Conservation (phyloP, 2,797 vertebrate species). For the Enteromius radiatus region DNA sequence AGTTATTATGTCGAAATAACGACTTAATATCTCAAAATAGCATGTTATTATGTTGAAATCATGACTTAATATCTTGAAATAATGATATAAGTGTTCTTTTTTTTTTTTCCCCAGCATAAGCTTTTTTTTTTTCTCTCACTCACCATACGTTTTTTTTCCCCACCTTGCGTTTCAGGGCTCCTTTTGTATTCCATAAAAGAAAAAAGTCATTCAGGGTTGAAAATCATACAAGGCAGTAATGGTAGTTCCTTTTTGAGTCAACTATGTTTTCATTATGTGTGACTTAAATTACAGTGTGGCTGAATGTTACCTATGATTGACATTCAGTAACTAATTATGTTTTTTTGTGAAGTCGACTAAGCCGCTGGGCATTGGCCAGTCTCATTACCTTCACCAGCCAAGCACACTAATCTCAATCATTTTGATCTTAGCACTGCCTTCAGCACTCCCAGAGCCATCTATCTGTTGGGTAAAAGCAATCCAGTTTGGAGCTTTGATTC, state of each 20-base stretch:
- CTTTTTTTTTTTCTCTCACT: too few species aligned
- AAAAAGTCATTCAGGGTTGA: not conserved
- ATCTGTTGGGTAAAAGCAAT: slow-evolving; percentile 17
- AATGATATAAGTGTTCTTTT: too few species aligned
- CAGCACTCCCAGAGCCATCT: not conserved
- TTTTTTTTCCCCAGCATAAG: too few species aligned
- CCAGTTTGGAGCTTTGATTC: slow-evolving; percentile 25
- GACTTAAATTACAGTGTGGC: not conserved
- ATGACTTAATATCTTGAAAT: too few species aligned
- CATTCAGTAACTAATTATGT: slow-evolving; percentile 19
- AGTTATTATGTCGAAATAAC: too few species aligned
- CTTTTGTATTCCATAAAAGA: not conserved
- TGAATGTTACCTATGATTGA: slow-evolving; percentile 5
- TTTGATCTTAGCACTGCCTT: slow-evolving; percentile 22
- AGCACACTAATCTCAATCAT: slow-evolving; percentile 36
- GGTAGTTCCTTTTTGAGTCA: not conserved
- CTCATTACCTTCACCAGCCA: slow-evolving; percentile 34
- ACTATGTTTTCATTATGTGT: not conserved
- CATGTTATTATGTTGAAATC: too few species aligned
- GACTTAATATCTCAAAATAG: too few species aligned
- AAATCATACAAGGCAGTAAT: not conserved
- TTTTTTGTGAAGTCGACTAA: slow-evolving; percentile 11
- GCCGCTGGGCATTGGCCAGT: not conserved
- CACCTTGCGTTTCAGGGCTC: too few species aligned
- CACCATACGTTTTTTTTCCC: too few species aligned